These are phyloP conservation scores for Leucophenga varia DNA, from an alignment of 1,140 invertebrate species.

Conservation along the genomic window DNA sequence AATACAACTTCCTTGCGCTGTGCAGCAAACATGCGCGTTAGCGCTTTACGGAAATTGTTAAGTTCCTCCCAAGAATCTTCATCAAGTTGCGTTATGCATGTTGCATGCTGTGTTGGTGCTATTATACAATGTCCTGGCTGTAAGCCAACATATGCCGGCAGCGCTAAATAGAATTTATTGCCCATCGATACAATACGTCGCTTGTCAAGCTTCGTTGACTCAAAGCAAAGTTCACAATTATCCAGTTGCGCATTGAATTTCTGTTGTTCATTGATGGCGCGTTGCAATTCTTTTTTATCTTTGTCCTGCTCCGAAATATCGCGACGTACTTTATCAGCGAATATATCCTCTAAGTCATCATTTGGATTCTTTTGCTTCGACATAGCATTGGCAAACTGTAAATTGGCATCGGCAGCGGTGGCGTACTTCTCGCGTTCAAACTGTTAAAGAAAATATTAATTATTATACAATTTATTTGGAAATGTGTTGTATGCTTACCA, in stretches of 20 bases:
- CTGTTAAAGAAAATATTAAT: slow-evolving; percentile 57
- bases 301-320: slow-evolving; percentile 67
- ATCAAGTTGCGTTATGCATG: slow-evolving; percentile 78
- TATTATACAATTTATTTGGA: no score
- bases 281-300: slow-evolving; percentile 65
- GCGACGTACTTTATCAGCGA: slow-evolving; percentile 63
- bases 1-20: slow-evolving; percentile 82
- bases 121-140: slow-evolving; percentile 88
- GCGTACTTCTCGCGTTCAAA: slow-evolving; percentile 87
- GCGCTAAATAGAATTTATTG: slow-evolving; percentile 76
- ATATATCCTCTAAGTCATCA: slow-evolving; percentile 86
- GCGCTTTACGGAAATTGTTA: slow-evolving; percentile 70
- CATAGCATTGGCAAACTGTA: slow-evolving; percentile 75
- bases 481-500: no score
- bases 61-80: slow-evolving; percentile 94
- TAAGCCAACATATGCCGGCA: slow-evolving; percentile 78
- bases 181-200: slow-evolving; percentile 85
- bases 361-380: slow-evolving; percentile 68
- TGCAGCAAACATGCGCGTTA: slow-evolving; percentile 76
- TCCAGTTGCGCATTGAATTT: slow-evolving; percentile 63
- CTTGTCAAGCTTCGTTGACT: slow-evolving; percentile 77
- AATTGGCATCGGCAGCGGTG: slow-evolving; percentile 78
- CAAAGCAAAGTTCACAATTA: slow-evolving; percentile 81
- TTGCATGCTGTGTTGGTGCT: slow-evolving; percentile 77
- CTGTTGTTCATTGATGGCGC: slow-evolving; percentile 74